Conservation (phyloP, 2,113 vertebrate genomes). For the Theropithecus gelada region DNA sequence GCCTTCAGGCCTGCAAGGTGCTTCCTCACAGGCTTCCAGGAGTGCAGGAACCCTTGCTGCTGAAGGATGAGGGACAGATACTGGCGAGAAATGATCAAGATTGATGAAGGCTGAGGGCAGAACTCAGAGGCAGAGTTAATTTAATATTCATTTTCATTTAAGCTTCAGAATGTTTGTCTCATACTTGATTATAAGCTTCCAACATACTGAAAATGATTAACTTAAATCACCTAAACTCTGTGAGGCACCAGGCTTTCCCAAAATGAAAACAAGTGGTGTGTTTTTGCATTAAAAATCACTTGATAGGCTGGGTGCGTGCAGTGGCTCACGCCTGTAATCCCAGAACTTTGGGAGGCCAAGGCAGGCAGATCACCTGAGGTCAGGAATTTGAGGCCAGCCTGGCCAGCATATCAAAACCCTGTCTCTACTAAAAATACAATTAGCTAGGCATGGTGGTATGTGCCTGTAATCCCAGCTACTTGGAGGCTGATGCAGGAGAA, state of each 20-base stretch:
- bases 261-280: background rate
- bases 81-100: background rate
- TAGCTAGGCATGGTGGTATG: too few relatives aligned
- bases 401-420: too few relatives aligned
- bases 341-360: too few relatives aligned
- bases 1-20: background rate
- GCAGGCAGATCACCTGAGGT: too few relatives aligned
- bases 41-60: background rate
- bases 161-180: background rate
- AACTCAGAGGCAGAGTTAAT: background rate
- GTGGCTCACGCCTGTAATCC: too few relatives aligned
- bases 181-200: background rate
- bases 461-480: too few relatives aligned
- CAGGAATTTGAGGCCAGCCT: too few relatives aligned
- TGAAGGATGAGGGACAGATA: background rate
- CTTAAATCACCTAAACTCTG: background rate
- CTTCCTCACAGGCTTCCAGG: background rate
- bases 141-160: background rate
- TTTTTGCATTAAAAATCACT: background rate
- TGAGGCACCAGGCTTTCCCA: background rate
- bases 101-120: accelerated
- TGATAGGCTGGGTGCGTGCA: background rate
- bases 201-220: background rate
- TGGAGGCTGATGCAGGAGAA: too few relatives aligned
- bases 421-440: too few relatives aligned